Evolutionary conservation across 2,888 invertebrate genomes (phyloP), one percentile per base, ranked within the genome.

Genomic region (Patella caerulea): DNA sequence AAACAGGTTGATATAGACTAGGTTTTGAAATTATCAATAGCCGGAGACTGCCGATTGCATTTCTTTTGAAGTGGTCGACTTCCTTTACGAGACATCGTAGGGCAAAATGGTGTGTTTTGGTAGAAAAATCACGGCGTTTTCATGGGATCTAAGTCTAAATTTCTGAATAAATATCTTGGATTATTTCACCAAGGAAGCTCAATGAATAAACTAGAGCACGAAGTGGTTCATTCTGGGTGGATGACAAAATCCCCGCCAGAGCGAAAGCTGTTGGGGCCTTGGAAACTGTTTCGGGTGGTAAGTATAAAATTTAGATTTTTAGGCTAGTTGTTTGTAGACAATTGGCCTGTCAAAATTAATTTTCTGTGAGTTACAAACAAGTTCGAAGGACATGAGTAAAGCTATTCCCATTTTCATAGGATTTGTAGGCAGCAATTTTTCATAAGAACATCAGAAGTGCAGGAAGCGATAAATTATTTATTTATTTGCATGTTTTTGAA

Each of bases 171-270:
- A 24, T 65, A 65, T 24, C 24, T 65, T 12, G 65, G 65, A 65
- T 65, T 65, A 24, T 73, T 53, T 19, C 56, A 73, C n/a, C 45
- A 72, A 19, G 75, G 79, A 74, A 79, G 76, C 73, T 81, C 82
- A 71, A 86, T 87, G 84, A 86, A 86, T 81, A 83, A 83, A 73
- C 83, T 84, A 72, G 84, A 83, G 74, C 85, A 65, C 24, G 65
- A 86, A 80, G 87, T 88, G 53, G 87, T 88, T 65, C 87, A 88
- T 82, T 86, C 87, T 93, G 98, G 98, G 83, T 98, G 97, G 97
- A 94, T 98, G 88, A 97, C 96, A 81, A 98, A 98, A 93, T 98
- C 98, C 79, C 98, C 98, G 86, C 98, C 98, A 80, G 95, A 96
- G 79, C 97, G 96, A 93, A 94, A 96, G 83, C 80, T 88, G 83